phyloP scores from a whole-genome alignment of 2,797 vertebrate species.

The Hippoglossus hippoglossus region DNA sequence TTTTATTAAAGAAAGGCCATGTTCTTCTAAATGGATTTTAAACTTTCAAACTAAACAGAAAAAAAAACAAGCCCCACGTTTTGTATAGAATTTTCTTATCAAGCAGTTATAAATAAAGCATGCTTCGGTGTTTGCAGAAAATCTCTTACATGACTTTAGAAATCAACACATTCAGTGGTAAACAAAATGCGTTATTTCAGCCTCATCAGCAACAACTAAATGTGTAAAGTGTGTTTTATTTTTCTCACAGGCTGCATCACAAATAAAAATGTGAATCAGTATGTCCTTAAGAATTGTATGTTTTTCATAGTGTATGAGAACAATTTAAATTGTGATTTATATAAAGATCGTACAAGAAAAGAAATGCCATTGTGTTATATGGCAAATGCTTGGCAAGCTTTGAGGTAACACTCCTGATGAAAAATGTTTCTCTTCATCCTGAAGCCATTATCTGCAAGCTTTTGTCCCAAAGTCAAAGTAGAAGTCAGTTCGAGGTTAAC shows the following conservation, averaged over 20 bases:
- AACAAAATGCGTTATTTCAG: slow-evolving; percentile 12
- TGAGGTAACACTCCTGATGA: background rate
- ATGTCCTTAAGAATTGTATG: background rate
- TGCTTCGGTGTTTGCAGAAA: slow-evolving; percentile 7
- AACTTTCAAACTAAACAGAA: slow-evolving; percentile 52
- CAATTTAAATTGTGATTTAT: background rate
- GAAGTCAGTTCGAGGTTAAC: slow-evolving; percentile 53
- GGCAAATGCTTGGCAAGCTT: background rate
- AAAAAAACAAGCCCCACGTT: slow-evolving; percentile 3
- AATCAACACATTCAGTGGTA: slow-evolving; percentile 16
- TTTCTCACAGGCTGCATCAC: background rate
- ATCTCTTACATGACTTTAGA: slow-evolving; percentile 23
- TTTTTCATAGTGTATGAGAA: background rate
- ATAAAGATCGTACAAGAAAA: background rate
- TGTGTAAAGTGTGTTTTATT: background rate
- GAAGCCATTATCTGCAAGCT: too few species aligned
- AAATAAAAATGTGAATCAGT: background rate
- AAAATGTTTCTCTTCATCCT: background rate
- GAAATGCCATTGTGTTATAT: background rate
- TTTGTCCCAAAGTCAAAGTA: slow-evolving; percentile 32
- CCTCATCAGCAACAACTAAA: slow-evolving; percentile 7
- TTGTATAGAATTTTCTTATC: slow-evolving; percentile 10
- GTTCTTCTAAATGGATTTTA: slow-evolving; percentile 60
- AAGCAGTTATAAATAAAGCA: slow-evolving; percentile 35
- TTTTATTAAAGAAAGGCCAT: slow-evolving; percentile 54